phyloP scores from a whole-genome alignment of 1,140 invertebrate genomes.

The Tachypleus tridentatus region DNA sequence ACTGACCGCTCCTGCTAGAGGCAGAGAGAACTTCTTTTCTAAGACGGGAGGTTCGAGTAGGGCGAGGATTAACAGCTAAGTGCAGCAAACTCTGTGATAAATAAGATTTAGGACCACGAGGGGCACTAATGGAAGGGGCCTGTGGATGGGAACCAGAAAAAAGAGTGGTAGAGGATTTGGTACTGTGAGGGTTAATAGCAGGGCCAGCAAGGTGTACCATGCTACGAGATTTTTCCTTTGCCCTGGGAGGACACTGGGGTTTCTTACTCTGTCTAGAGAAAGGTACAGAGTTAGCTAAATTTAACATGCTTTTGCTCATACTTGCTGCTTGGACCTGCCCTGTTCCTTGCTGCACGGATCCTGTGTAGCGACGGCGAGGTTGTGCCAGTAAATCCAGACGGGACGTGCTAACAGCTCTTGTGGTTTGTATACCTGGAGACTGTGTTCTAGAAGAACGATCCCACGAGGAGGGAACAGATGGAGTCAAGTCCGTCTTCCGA shows the following conservation, averaged over 20 bases:
- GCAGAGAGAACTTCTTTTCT: slow-evolving; percentile 10
- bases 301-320: slow-evolving; percentile 21
- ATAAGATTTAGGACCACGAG: too few relatives aligned
- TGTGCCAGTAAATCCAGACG: slow-evolving; percentile 70
- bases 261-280: neutral
- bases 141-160: too few relatives aligned
- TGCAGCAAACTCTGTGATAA: too few relatives aligned
- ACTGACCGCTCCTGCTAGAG: neutral
- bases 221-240: slow-evolving; percentile 3
- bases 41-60: slow-evolving; percentile 17
- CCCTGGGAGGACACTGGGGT: neutral
- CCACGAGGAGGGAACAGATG: slow-evolving; percentile 15
- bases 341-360: too few relatives aligned
- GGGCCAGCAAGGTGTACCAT: slow-evolving; percentile 12
- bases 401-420: slow-evolving; percentile 74
- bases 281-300: slow-evolving; percentile 11
- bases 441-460: slow-evolving; percentile 9
- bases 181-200: too few relatives aligned
- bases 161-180: too few relatives aligned
- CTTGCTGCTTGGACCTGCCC: slow-evolving; percentile 1
- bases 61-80: neutral
- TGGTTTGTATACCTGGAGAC: slow-evolving; percentile 9
- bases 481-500: slow-evolving; percentile 18
- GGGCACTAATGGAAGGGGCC: too few relatives aligned
- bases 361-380: slow-evolving; percentile 41